Base-by-base conservation (phyloP, 2,797 vertebrate genomes). In the Heterohyrax brucei region DNA sequence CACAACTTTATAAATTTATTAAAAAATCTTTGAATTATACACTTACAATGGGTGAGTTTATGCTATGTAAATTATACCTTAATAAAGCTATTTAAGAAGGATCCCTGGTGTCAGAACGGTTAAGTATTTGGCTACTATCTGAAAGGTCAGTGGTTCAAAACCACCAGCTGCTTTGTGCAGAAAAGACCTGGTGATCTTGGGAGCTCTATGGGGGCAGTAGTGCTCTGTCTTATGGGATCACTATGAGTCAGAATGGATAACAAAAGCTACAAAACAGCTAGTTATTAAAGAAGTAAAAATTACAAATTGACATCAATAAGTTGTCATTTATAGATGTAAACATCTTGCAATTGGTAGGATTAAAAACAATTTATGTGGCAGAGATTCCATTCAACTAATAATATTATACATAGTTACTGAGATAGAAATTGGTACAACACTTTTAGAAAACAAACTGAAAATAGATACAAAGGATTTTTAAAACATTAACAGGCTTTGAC, bases 371-470 rank as follows among this genome's bases (percentile, higher is more conserved):
- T 46, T 73, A 75, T 44, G 10, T 48, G 86, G 59, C 53, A 79
- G 85, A 93, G 46, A 87, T 80, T 94, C 18, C 61, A 4, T 48
- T 16, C 3, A 2, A 89, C 62, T 50, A 7, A 56, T 73, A 64
- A 50, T 22, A 26, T 76, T n/a, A 53, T 46, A 33, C 14, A 78
- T 24, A n/a, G 3, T 13, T 76, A 48, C 76, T 10, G 4, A 61
- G 22, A 48, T 87, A 70, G 78, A 92, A 44, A 19, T 72, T n/a
- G 13, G 26, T 46, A 46, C 22, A n/a, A 33, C 83, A 59, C 39
- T 44, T 94, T 93, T 81, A 62, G 81, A 83, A 89, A 90, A 89
- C 13, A 87, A 86, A 86, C 26, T 91, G 82, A 76, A 96, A 82
- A 90, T 18, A 53, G 66, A 62, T 83, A 56, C 46, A 61, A 75